A percentile compares a stretch with the other conserved stretches of the same genome.
Evolutionary conservation across 2,797 vertebrate genomes (phyloP).

Genomic region (Botia almorhae): DNA sequence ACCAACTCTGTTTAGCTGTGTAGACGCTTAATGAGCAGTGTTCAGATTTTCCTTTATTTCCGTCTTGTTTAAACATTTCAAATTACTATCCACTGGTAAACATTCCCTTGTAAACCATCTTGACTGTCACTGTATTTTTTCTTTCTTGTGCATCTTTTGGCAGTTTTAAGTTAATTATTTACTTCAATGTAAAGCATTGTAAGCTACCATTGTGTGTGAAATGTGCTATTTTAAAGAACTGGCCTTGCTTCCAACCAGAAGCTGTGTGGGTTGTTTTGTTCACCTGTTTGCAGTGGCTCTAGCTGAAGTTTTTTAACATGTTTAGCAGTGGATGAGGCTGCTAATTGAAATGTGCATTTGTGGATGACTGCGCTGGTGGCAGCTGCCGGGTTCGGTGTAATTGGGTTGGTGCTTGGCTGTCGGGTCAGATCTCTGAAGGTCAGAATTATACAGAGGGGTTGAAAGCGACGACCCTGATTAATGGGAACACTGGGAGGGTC

Average conservation of each 20-base stretch:
- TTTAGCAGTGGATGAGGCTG: not conserved
- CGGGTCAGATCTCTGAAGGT: constrained; percentile 29
- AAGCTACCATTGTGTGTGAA: too few relatives aligned
- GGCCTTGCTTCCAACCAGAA: not conserved
- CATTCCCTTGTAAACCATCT: too few relatives aligned
- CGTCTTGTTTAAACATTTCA: too few relatives aligned
- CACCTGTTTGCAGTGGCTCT: not conserved
- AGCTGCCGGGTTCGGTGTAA: constrained; percentile 35
- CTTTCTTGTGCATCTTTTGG: too few relatives aligned
- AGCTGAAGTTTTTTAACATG: not conserved
- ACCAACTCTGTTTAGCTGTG: too few relatives aligned
- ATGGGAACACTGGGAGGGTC: constrained; percentile 48
- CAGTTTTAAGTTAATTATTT: too few relatives aligned
- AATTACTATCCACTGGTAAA: too few relatives aligned
- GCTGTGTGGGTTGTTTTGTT: not conserved
- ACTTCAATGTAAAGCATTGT: too few relatives aligned
- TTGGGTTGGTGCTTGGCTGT: constrained; percentile 35
- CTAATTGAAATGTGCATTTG: constrained; percentile 43
- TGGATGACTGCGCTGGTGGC: constrained; percentile 16
- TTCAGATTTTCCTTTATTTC: too few relatives aligned
- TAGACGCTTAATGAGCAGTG: too few relatives aligned
- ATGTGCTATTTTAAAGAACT: too few relatives aligned
- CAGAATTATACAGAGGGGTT: constrained; percentile 18
- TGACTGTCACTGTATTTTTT: too few relatives aligned
- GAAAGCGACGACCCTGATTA: constrained; percentile 39